phyloP scores from a whole-genome alignment of 2,113 vertebrate genomes.

The Melozone crissalis region DNA sequence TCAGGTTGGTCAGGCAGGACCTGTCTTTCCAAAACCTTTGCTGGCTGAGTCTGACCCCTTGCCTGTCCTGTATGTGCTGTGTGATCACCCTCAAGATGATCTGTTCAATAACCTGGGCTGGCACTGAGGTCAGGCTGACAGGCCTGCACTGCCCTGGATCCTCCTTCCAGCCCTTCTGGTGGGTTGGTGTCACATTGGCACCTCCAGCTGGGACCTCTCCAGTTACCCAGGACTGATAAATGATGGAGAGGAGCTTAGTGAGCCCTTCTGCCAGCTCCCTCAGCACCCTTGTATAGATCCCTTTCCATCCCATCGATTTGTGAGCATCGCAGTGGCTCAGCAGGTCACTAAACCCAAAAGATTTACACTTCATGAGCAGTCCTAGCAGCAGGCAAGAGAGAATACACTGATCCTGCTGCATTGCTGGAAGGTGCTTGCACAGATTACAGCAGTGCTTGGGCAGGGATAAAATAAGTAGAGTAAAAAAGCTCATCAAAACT shows the following conservation, averaged over 20 bases:
- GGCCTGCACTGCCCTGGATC: not conserved
- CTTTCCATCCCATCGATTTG: accelerated
- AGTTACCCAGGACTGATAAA: not conserved
- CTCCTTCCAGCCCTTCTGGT: not conserved
- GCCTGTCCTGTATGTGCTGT: not conserved
- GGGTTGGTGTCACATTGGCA: not conserved
- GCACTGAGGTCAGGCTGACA: not conserved
- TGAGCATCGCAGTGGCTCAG: not conserved
- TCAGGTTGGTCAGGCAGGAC: not conserved
- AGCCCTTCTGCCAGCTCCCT: not conserved
- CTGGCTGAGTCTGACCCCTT: not conserved
- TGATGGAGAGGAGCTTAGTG: not conserved
- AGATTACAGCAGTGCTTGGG: not conserved
- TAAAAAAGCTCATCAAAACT: not conserved
- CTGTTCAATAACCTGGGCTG: not conserved
- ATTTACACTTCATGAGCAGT: not conserved
- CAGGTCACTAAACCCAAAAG: not conserved
- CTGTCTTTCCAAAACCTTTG: not conserved
- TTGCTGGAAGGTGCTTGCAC: not conserved
- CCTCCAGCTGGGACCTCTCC: not conserved
- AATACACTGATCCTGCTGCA: not conserved
- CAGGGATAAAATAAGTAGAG: not conserved
- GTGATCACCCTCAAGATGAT: not conserved
- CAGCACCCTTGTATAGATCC: not conserved
- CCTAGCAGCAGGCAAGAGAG: not conserved